Conservation (phyloP, 2,797 vertebrate genomes). For the Pseudopleuronectes americanus region DNA sequence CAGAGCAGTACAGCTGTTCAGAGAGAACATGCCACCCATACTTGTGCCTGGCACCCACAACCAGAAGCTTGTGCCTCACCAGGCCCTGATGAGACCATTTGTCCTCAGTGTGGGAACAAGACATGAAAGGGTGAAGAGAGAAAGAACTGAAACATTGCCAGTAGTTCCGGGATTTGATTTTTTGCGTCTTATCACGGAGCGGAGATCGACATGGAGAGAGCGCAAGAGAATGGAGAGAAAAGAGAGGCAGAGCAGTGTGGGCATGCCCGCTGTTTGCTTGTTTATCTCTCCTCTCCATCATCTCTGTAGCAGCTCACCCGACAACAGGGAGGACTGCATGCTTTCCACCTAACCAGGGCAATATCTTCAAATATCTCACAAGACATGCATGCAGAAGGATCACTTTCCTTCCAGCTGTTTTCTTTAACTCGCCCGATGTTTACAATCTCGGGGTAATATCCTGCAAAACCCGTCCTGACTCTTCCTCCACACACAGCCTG, state of each 20-base stretch:
- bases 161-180: slow-evolving; percentile 68
- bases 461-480: neutral
- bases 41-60: slow-evolving; percentile 54
- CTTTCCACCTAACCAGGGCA: slow-evolving; percentile 53
- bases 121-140: slow-evolving; percentile 55
- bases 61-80: slow-evolving; percentile 36
- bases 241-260: slow-evolving; percentile 53
- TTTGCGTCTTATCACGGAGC: slow-evolving; percentile 65
- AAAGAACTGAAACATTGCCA: slow-evolving; percentile 58
- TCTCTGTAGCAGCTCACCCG: slow-evolving; percentile 48
- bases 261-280: slow-evolving; percentile 60
- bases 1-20: slow-evolving; percentile 49
- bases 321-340: slow-evolving; percentile 39
- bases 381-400: slow-evolving; percentile 10
- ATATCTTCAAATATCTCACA: slow-evolving; percentile 35
- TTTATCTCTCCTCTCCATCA: slow-evolving; percentile 68
- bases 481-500: slow-evolving; percentile 3
- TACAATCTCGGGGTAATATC: neutral
- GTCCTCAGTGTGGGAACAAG: slow-evolving; percentile 55
- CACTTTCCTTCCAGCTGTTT: slow-evolving; percentile 11
- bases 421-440: neutral
- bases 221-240: slow-evolving; percentile 18
- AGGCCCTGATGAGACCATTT: slow-evolving; percentile 64
- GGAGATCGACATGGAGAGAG: slow-evolving; percentile 51
- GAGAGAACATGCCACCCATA: slow-evolving; percentile 59